Conservation (phyloP, 1,140 invertebrate genomes). For the Vollenhovia emeryi region DNA sequence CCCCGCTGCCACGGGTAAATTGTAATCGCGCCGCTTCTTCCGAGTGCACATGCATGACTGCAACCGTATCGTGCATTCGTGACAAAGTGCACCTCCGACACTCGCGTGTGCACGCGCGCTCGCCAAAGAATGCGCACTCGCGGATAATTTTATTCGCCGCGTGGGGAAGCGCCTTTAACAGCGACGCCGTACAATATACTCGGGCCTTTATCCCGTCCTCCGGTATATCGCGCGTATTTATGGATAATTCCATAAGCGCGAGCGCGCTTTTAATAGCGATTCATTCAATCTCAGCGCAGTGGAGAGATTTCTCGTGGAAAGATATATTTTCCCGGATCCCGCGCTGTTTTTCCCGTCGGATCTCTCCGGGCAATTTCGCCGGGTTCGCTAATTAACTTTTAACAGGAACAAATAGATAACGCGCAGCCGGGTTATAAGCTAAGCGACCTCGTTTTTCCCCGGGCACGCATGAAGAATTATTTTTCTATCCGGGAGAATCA, state of each 20-base stretch:
- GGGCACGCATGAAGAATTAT: constrained; percentile 34
- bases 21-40: constrained; percentile 34
- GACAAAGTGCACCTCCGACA: constrained; percentile 21
- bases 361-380: constrained; percentile 37
- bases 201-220: not conserved
- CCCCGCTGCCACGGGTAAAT: constrained; percentile 20
- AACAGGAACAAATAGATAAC: constrained; percentile 57
- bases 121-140: not conserved
- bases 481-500: not conserved
- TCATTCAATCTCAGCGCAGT: constrained; percentile 33
- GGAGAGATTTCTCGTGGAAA: constrained; percentile 38
- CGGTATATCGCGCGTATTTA: constrained; percentile 18
- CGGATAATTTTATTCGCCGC: constrained; percentile 17
- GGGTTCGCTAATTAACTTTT: constrained; percentile 52
- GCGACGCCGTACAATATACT: not conserved
- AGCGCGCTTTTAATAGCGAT: constrained; percentile 48
- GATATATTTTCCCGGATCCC: constrained; percentile 33
- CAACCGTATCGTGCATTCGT: constrained; percentile 14
- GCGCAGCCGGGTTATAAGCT: constrained; percentile 46
- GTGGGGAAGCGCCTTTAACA: constrained; percentile 22
- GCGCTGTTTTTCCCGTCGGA: constrained; percentile 42
- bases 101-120: not conserved
- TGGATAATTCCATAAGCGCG: constrained; percentile 35
- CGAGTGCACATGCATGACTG: constrained; percentile 22
- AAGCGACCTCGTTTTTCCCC: constrained; percentile 11